Conservation (phyloP, 2,797 vertebrate species). For the Gymnothorax reevesii region DNA sequence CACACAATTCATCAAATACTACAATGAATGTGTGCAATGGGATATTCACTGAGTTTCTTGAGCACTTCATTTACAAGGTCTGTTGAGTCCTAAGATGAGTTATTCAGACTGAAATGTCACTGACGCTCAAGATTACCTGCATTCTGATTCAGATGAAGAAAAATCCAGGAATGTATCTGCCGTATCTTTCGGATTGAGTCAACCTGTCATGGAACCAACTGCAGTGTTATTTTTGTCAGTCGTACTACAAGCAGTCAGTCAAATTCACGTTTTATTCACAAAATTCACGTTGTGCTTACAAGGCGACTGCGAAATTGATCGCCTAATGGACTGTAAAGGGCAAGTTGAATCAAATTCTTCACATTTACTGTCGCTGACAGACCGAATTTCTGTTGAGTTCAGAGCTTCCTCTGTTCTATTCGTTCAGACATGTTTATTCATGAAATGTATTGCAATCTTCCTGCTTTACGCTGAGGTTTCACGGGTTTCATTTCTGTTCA, state of each 20-base stretch:
- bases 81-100: neutral
- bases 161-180: neutral
- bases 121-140: neutral
- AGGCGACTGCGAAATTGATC: neutral
- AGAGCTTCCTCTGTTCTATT: constrained; percentile 16
- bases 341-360: neutral
- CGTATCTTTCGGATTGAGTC: neutral
- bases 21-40: neutral
- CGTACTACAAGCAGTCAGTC: neutral
- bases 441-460: neutral
- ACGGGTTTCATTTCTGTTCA: neutral
- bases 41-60: neutral
- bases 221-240: constrained; percentile 4
- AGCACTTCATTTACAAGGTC: neutral
- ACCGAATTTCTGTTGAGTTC: neutral
- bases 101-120: neutral
- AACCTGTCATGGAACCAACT: constrained; percentile 4
- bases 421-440: neutral
- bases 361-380: neutral
- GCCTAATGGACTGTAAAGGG: constrained; percentile 7
- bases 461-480: neutral
- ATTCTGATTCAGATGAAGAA: neutral
- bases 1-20: too few relatives aligned
- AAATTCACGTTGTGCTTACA: neutral
- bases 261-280: neutral